Percentiles rank a stretch among this genome's conserved stretches.
Evolutionary conservation across 2,888 invertebrate genomes (phyloP).

Genomic region (Lydus trimaculatus): DNA sequence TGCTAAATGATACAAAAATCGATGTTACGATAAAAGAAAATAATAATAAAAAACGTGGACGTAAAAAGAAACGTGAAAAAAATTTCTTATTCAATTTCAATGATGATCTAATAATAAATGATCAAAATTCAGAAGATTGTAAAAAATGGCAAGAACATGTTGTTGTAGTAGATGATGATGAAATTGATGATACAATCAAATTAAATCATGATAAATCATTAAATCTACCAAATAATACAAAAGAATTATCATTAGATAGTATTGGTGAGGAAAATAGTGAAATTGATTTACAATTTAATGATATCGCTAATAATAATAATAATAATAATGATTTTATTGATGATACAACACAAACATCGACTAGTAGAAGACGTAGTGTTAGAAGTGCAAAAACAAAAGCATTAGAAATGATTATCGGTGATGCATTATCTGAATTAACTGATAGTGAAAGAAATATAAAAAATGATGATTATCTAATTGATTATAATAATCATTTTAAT

Average conservation of each 20-base stretch:
- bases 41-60: neutral
- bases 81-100: neutral
- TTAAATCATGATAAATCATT: neutral
- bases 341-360: conserved; percentile 3
- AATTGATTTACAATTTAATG: conserved; percentile 1
- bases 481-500: conserved; percentile 10
- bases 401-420: conserved; percentile 45
- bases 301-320: neutral
- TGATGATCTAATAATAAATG: neutral
- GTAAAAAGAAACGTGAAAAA: neutral
- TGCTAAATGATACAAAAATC: neutral
- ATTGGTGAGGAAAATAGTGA: conserved; percentile 5
- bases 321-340: conserved; percentile 1
- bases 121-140: neutral
- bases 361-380: neutral
- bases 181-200: neutral
- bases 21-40: neutral
- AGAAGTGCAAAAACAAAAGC: conserved; percentile 47
- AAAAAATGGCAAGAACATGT: neutral
- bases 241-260: conserved; percentile 9
- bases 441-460: conserved; percentile 26
- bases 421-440: conserved; percentile 40
- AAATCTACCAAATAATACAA: neutral
- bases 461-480: conserved; percentile 7
- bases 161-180: neutral